Evolutionary conservation across 2,888 invertebrate genomes (phyloP), one percentile per base, ranked within the genome.

Genomic region (Deilephila elpenor): DNA sequence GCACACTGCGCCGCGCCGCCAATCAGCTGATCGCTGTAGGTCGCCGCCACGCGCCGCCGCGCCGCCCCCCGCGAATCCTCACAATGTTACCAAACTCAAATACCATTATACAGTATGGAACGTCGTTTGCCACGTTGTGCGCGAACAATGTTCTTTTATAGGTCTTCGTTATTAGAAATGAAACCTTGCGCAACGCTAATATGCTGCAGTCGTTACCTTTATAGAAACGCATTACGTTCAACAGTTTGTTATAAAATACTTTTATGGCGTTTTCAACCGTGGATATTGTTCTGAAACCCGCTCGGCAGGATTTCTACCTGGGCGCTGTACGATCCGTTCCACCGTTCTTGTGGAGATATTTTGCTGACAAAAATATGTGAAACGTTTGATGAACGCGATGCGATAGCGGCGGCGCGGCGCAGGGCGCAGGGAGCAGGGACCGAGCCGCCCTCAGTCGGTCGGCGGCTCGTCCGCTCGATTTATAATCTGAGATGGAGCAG

Each of bases 21-120:
- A 90, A 91, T 92, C 93, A 93, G 93, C 93, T 93, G 93, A 92
- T 92, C 91, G 88, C 88, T 88, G 85, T 88, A 87, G 89, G 89
- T 89, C 89, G 88, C 84, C 81, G 83, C 79, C 75, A 61, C 74
- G 61, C 71, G 62, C 25, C 71, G 60, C 72, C 75, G 74, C 32
- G 44, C 32, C 20, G 19, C 19, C 44, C 61, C 56, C 71, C 73
- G 25, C 25, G 51, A 67, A 67, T 67, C 67, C 51, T 67, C 67
- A 67, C 67, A 67, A 67, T 62, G 62, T 51, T 44, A 56, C 25
- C 51, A 67, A 44, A 67, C 67, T 67, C 67, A 67, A 67, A 67
- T 67, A 25, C 67, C 67, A 67, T 67, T 67, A 67, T 29, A 14
- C 29, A 25, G 11, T 11, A 37, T 25, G 51, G 25, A 51, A 20